These are phyloP conservation scores for Aromia moschata DNA, from an alignment of 2,888 invertebrate genomes.

Conservation along the genomic window DNA sequence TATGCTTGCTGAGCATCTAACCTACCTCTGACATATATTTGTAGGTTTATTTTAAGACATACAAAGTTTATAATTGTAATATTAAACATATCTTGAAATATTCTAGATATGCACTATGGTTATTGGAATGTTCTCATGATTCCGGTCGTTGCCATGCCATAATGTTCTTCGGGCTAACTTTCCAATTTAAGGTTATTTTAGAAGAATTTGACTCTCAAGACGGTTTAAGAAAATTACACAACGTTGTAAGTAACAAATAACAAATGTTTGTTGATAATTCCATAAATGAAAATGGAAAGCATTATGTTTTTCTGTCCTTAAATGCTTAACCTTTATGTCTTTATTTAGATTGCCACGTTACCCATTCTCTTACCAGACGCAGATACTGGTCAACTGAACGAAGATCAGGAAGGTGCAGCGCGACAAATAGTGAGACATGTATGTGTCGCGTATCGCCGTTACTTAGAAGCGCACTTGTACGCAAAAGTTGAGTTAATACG, in stretches of 20 bases:
- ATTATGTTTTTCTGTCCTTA: no score
- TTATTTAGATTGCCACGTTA: constrained; percentile 78
- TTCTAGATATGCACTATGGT: constrained; percentile 88
- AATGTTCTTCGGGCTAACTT: constrained; percentile 96
- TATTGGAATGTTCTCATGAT: constrained; percentile 91
- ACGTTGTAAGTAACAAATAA: constrained; percentile 87
- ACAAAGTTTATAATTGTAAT: no score
- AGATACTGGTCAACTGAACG: constrained; percentile 71
- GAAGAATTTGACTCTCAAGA: constrained; percentile 95
- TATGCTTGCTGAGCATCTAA: no score
- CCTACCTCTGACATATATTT: no score
- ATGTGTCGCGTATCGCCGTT: constrained; percentile 87
- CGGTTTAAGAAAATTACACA: constrained; percentile 91
- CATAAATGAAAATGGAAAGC: no score
- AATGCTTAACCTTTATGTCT: constrained; percentile 1
- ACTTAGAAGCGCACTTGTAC: constrained; percentile 90
- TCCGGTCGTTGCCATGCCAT: constrained; percentile 98
- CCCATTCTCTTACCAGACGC: constrained; percentile 83
- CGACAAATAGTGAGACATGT: constrained; percentile 92
- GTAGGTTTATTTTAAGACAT: no score
- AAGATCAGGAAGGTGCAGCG: constrained; percentile 91
- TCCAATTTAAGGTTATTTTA: constrained; percentile 91
- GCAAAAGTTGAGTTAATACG: constrained; percentile 78
- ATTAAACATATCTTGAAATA: no score
- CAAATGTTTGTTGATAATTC: no score